A percentile compares a stretch with the other conserved stretches of the same genome.
phyloP scores from a whole-genome alignment of 2,888 invertebrate species.

The Agriotes lineatus region DNA sequence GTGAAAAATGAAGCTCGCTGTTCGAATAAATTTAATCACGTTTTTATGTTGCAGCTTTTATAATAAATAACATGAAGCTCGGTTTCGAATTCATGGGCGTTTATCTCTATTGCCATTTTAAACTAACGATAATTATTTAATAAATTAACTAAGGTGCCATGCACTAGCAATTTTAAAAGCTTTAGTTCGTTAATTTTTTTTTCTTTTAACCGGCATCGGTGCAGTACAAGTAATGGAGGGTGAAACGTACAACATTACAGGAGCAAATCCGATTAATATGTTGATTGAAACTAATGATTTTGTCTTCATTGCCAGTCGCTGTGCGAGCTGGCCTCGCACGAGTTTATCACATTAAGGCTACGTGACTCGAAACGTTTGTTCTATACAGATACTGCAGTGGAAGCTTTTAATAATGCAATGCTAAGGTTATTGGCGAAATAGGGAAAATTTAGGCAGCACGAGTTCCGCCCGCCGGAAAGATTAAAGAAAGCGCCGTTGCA shows the following conservation, averaged over 20 bases:
- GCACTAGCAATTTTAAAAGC: no score
- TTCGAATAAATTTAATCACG: no score
- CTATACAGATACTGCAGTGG: constrained; percentile 40
- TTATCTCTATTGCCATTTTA: no score
- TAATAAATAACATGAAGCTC: no score
- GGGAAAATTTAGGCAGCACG: constrained; percentile 24
- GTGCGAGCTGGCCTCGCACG: constrained; percentile 56
- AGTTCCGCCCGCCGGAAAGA: constrained; percentile 2
- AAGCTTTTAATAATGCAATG: constrained; percentile 41
- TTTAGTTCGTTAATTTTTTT: no score
- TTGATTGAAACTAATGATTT: constrained; percentile 65
- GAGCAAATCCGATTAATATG: constrained; percentile 63
- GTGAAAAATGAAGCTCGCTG: no score
- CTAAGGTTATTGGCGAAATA: constrained; percentile 39
- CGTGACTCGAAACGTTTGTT: constrained; percentile 60
- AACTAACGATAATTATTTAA: no score
- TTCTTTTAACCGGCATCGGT: no score
- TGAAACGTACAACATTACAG: constrained; percentile 55
- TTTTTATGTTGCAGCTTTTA: no score
- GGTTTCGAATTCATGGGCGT: no score
- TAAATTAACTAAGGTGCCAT: no score
- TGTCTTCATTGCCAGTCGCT: constrained; percentile 62
- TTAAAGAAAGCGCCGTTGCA: constrained; percentile 15
- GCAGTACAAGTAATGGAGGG: constrained; percentile 60
- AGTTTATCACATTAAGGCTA: constrained; percentile 61